A percentile compares a stretch with the other conserved stretches of the same genome.
Conservation (phyloP, 2,113 vertebrate genomes). For the Regulus satrapa region DNA sequence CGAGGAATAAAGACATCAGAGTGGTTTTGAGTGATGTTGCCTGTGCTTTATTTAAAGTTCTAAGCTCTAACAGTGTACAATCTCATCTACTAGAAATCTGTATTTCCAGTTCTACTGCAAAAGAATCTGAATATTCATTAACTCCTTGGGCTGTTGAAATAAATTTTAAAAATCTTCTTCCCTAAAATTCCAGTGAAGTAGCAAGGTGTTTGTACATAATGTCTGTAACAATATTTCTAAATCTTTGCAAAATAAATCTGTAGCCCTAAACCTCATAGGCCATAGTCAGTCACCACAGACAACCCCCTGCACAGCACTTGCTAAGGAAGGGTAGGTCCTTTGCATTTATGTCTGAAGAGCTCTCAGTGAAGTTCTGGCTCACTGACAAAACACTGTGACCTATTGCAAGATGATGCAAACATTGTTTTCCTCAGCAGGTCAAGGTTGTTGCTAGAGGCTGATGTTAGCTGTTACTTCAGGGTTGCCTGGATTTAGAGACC, state of each 20-base stretch:
- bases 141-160: background rate
- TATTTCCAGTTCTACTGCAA: background rate
- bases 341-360: background rate
- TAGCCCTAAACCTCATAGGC: background rate
- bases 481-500: background rate
- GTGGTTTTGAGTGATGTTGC: background rate
- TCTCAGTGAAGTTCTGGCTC: background rate
- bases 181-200: background rate
- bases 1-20: background rate
- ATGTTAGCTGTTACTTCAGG: background rate
- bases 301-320: fast-evolving
- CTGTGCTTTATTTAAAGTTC: background rate
- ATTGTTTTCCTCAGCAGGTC: background rate
- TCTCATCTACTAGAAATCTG: background rate
- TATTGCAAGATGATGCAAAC: background rate
- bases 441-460: background rate
- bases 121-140: background rate
- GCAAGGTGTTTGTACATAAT: background rate
- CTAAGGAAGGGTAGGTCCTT: background rate
- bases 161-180: background rate
- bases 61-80: background rate
- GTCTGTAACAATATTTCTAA: background rate
- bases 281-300: background rate
- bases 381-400: background rate
- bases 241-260: background rate